Evolutionary conservation across 2,888 invertebrate species (phyloP).

Genomic region (Agapetus fuscipes): DNA sequence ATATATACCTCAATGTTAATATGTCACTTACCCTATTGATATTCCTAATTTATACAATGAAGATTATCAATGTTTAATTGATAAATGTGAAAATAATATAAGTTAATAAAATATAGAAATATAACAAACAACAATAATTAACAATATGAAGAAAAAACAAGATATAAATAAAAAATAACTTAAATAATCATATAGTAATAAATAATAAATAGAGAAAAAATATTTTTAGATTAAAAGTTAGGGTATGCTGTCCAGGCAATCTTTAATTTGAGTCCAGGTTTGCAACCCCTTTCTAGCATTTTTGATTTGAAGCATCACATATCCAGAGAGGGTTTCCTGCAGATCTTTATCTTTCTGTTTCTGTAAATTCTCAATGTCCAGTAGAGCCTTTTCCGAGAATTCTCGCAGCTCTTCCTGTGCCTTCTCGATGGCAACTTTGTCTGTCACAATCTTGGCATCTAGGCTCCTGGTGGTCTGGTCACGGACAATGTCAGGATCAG

Average conservation of each 20-base stretch:
- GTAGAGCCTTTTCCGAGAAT: slow-evolving; percentile 55
- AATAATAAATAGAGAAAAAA: not conserved
- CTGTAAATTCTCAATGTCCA: slow-evolving; percentile 63
- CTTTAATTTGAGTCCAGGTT: slow-evolving; percentile 66
- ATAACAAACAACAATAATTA: too few species aligned
- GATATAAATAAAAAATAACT: too few species aligned
- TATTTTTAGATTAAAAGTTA: slow-evolving; percentile 27
- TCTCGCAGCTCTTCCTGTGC: slow-evolving; percentile 53
- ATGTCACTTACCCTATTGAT: too few species aligned
- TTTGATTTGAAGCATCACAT: slow-evolving; percentile 62
- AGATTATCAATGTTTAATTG: too few species aligned
- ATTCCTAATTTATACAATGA: too few species aligned
- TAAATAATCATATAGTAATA: not conserved
- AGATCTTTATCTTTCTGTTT: slow-evolving; percentile 62
- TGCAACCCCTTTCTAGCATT: slow-evolving; percentile 67
- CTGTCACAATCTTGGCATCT: slow-evolving; percentile 56
- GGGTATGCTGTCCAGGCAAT: slow-evolving; percentile 64
- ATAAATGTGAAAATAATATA: too few species aligned
- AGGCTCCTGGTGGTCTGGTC: slow-evolving; percentile 57
- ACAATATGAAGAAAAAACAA: too few species aligned
- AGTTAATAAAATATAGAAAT: too few species aligned
- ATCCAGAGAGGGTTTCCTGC: slow-evolving; percentile 58
- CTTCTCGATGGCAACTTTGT: slow-evolving; percentile 46
- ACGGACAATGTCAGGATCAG: slow-evolving; percentile 66
- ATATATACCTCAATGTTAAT: too few species aligned